Evolutionary conservation across 2,113 vertebrate genomes (phyloP).

Genomic region (Rhinopithecus roxellana): DNA sequence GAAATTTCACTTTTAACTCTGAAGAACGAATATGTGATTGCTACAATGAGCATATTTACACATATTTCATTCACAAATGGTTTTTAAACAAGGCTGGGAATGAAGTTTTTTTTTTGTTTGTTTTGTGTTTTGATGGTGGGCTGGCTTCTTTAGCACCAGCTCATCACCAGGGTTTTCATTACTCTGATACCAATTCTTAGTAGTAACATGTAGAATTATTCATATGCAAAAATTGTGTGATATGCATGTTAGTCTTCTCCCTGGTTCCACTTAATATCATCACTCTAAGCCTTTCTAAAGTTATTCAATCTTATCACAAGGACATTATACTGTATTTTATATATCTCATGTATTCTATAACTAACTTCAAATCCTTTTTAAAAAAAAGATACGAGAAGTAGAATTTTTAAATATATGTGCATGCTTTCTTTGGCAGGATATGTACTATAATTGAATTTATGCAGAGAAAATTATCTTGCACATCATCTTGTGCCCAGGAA

Average conservation of each 20-base stretch:
- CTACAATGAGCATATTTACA: background rate
- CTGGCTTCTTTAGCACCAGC: background rate
- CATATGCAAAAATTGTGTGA: background rate
- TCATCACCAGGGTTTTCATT: background rate
- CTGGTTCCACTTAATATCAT: background rate
- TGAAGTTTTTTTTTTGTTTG: rapidly evolving
- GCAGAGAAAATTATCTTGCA: background rate
- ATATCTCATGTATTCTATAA: background rate
- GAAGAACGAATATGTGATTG: background rate
- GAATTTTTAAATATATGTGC: background rate
- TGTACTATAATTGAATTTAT: background rate
- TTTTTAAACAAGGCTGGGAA: background rate
- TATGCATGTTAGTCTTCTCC: background rate
- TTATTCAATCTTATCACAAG: background rate
- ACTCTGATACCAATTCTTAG: background rate
- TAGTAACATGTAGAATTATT: background rate
- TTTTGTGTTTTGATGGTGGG: rapidly evolving
- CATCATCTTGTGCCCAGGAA: background rate
- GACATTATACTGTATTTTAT: background rate
- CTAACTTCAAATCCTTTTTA: background rate
- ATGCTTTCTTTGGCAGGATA: background rate
- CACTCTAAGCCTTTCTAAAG: background rate
- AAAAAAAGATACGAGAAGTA: background rate
- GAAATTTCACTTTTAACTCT: background rate
- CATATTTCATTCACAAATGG: background rate